Evolutionary conservation across 2,113 vertebrate genomes (phyloP).

Genomic region (Nothocercus nigrocapillus): DNA sequence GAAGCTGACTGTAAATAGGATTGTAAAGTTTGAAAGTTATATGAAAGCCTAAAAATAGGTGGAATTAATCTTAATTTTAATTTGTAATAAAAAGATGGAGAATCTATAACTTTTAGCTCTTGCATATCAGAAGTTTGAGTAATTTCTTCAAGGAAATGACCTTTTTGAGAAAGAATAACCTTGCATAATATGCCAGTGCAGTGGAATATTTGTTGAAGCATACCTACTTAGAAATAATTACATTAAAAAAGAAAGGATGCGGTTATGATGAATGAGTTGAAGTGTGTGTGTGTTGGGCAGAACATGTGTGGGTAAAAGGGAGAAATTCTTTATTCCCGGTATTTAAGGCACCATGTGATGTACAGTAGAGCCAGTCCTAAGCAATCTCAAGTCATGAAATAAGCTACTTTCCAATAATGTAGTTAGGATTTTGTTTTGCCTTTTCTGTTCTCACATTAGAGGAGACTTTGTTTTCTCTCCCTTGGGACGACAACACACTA

Average conservation of each 20-base stretch:
- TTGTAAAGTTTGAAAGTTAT: neutral
- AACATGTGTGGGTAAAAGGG: neutral
- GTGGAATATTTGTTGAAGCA: neutral
- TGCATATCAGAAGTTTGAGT: neutral
- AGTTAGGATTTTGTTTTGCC: neutral
- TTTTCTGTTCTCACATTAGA: neutral
- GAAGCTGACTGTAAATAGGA: neutral
- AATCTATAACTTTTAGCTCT: neutral
- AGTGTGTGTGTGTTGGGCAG: neutral
- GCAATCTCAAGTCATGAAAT: neutral
- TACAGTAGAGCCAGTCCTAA: neutral
- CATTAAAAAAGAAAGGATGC: neutral
- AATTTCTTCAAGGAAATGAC: neutral
- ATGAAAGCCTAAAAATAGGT: neutral
- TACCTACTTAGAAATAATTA: neutral
- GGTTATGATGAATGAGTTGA: neutral
- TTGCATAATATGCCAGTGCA: neutral
- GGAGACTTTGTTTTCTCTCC: too few species aligned
- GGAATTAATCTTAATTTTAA: neutral
- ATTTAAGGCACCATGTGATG: neutral
- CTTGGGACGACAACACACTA: neutral
- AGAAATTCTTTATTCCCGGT: neutral
- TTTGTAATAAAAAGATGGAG: neutral
- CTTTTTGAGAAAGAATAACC: neutral
- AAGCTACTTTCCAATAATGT: neutral